A percentile compares a stretch with the other conserved stretches of the same genome.
Conservation (phyloP, 2,888 invertebrate genomes). For the Leucozona laternaria region DNA sequence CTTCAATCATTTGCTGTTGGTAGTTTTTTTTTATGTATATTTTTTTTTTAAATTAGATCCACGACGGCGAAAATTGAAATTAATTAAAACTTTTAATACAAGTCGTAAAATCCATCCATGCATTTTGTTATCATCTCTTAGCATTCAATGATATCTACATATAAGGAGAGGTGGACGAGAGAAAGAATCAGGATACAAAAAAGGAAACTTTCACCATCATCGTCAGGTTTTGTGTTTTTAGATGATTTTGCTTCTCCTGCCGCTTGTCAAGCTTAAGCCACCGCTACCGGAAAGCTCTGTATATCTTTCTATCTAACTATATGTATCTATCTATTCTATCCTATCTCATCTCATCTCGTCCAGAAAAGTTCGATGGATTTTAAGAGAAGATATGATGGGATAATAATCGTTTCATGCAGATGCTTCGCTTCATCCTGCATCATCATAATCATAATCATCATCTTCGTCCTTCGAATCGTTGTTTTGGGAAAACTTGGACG, state of each 20-base stretch:
- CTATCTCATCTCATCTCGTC: slow-evolving; percentile 43
- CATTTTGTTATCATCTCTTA: slow-evolving; percentile 70
- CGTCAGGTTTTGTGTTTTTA: slow-evolving; percentile 50
- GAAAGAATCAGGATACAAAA: neutral
- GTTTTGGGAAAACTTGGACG: slow-evolving; percentile 68
- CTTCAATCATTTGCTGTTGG: neutral
- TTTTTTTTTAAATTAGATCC: slow-evolving; percentile 23
- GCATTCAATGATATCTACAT: slow-evolving; percentile 65
- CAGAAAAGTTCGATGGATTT: slow-evolving; percentile 73
- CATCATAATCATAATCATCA: slow-evolving; percentile 57
- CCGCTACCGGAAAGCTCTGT: neutral
- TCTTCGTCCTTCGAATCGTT: slow-evolving; percentile 60
- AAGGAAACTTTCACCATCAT: slow-evolving; percentile 39
- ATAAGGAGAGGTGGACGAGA: neutral
- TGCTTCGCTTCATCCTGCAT: slow-evolving; percentile 70
- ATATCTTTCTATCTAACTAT: neutral
- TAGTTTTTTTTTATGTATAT: no score
- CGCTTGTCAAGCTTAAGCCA: slow-evolving; percentile 40
- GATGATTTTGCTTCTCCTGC: slow-evolving; percentile 25
- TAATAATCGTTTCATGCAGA: slow-evolving; percentile 76
- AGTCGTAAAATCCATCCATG: slow-evolving; percentile 73
- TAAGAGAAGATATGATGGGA: slow-evolving; percentile 70
- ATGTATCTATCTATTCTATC: slow-evolving; percentile 5
- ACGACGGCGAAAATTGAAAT: slow-evolving; percentile 57
- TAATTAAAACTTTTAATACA: slow-evolving; percentile 75